Conservation (phyloP, 2,113 vertebrate genomes). For the Ginglymostoma cirratum region DNA sequence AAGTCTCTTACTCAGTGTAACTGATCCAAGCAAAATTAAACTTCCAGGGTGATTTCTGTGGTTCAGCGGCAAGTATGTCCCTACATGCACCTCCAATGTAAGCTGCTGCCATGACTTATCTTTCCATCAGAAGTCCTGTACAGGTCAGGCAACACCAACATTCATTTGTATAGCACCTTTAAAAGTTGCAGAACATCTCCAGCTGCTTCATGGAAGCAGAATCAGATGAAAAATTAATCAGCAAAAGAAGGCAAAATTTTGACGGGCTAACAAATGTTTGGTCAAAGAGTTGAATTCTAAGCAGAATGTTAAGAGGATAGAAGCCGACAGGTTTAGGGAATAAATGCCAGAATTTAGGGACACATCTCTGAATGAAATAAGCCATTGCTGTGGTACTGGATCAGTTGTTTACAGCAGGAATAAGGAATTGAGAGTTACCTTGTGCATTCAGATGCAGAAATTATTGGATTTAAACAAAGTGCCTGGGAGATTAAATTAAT, state of each 20-base stretch:
- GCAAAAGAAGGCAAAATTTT: neutral
- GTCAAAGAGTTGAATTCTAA: neutral
- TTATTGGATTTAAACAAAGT: neutral
- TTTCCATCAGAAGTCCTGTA: too few relatives aligned
- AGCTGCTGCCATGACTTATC: too few relatives aligned
- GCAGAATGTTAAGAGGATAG: neutral
- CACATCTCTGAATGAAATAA: neutral
- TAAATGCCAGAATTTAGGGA: neutral
- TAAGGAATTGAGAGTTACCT: neutral
- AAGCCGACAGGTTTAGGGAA: neutral
- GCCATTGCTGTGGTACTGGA: neutral
- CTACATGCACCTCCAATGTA: too few relatives aligned
- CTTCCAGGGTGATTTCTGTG: too few relatives aligned
- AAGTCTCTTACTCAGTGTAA: too few relatives aligned
- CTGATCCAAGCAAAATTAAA: too few relatives aligned
- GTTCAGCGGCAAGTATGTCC: too few relatives aligned
- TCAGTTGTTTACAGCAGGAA: neutral
- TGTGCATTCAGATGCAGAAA: neutral
- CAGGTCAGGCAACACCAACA: neutral
- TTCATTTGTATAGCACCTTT: neutral
- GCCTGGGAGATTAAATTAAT: neutral
- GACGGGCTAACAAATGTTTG: neutral
- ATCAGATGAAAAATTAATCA: neutral
- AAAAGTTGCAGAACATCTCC: neutral
- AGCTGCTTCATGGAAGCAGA: neutral